Evolutionary conservation across 2,113 vertebrate genomes (phyloP).

Genomic region (Ascaphus truei): DNA sequence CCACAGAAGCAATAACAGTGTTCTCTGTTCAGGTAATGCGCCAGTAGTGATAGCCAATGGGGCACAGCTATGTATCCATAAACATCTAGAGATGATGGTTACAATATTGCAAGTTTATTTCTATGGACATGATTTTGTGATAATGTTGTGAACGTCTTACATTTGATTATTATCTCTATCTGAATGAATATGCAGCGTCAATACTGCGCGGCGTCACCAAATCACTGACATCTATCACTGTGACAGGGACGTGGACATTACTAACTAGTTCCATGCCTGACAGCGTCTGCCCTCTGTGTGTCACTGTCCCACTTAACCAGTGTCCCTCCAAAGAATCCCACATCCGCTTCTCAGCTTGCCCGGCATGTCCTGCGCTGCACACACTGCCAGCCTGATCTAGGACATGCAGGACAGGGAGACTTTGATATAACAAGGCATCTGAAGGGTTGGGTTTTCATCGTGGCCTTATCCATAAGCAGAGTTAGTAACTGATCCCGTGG

Average conservation of each 20-base stretch:
- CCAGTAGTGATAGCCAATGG: too few species aligned
- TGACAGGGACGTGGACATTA: neutral
- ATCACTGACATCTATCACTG: neutral
- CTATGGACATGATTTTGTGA: too few species aligned
- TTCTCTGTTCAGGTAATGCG: too few species aligned
- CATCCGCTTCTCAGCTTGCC: neutral
- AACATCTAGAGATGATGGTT: too few species aligned
- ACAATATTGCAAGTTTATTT: too few species aligned
- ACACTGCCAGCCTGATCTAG: neutral
- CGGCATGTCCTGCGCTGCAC: neutral
- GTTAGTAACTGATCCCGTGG: neutral
- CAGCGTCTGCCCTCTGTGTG: neutral
- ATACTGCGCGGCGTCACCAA: neutral
- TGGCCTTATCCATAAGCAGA: neutral
- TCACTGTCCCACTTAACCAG: too few species aligned
- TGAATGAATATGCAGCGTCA: neutral
- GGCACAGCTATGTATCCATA: too few species aligned
- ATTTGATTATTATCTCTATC: neutral
- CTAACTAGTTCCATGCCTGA: neutral
- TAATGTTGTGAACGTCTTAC: too few species aligned
- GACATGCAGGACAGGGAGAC: neutral
- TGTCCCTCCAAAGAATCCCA: neutral
- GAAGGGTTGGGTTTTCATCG: too few species aligned
- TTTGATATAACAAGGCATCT: neutral
- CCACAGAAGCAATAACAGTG: too few species aligned